A percentile compares a stretch with the other conserved stretches of the same genome.
Conservation (phyloP, 2,113 vertebrate genomes). For the Cryptomyrus ogoouensis region DNA sequence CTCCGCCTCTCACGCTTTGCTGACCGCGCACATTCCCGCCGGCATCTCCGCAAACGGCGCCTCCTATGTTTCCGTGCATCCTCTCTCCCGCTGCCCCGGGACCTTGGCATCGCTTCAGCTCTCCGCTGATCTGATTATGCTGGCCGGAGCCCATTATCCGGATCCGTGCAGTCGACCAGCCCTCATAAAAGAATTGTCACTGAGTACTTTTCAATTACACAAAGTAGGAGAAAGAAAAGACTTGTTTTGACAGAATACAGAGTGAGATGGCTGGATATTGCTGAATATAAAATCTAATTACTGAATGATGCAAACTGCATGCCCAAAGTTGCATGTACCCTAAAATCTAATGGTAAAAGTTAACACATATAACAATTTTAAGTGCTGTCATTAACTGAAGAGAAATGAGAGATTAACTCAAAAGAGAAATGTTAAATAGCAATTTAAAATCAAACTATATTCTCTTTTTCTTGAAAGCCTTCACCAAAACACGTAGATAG, state of each 20-base stretch:
- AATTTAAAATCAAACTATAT: neutral
- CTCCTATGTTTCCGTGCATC: neutral
- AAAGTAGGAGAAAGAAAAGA: neutral
- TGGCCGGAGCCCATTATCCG: neutral
- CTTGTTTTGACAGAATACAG: neutral
- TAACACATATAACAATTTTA: neutral
- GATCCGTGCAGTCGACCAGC: neutral
- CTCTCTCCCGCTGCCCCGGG: no score
- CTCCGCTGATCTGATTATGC: conserved; percentile 3
- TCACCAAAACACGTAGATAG: neutral
- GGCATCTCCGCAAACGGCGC: neutral
- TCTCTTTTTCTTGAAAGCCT: neutral
- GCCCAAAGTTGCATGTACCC: neutral
- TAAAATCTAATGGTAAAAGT: neutral
- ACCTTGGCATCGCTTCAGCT: neutral
- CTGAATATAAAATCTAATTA: neutral
- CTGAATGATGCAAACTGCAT: conserved; percentile 8
- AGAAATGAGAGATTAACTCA: neutral
- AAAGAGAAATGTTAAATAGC: neutral
- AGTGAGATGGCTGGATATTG: neutral
- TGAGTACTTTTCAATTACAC: neutral
- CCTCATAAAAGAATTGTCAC: neutral
- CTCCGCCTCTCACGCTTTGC: neutral
- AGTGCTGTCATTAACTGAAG: neutral
- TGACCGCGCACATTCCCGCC: neutral